Percentiles rank a stretch among this genome's conserved stretches.
These are phyloP conservation scores for Agonopterix subpropinquella DNA, from an alignment of 2,888 invertebrate genomes.

Conservation along the genomic window DNA sequence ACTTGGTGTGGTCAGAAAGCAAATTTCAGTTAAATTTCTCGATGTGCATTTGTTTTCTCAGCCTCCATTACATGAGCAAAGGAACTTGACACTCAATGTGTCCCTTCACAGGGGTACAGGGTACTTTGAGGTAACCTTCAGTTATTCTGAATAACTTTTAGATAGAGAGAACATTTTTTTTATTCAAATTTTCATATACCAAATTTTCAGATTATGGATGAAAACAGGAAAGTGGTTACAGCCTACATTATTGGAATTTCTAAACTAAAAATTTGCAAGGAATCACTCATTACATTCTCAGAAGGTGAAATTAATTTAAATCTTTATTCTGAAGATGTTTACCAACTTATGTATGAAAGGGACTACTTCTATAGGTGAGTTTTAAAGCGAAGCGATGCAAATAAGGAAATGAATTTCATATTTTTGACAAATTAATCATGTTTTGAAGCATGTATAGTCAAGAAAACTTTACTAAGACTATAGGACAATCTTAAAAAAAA, in stretches of 20 bases:
- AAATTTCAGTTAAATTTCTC: constrained; percentile 80
- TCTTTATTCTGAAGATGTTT: constrained; percentile 25
- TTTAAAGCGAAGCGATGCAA: neutral
- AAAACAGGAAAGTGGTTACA: constrained; percentile 25
- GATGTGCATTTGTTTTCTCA: constrained; percentile 78
- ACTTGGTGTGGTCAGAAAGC: constrained; percentile 67
- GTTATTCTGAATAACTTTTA: neutral
- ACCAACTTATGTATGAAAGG: constrained; percentile 26
- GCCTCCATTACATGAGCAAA: constrained; percentile 73
- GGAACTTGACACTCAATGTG: constrained; percentile 66
- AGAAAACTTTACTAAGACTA: neutral
- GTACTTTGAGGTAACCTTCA: constrained; percentile 65
- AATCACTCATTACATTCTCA: constrained; percentile 3
- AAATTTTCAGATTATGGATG: constrained; percentile 26
- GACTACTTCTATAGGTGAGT: constrained; percentile 34
- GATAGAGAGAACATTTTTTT: neutral
- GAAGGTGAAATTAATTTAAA: constrained; percentile 14
- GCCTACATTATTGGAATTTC: constrained; percentile 18
- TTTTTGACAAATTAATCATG: neutral
- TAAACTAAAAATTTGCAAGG: neutral
- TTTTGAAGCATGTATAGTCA: neutral
- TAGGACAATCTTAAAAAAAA: neutral
- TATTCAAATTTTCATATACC: neutral
- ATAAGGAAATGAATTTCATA: neutral
- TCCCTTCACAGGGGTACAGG: constrained; percentile 78